Conservation (phyloP, 2,797 vertebrate genomes). For the Anguilla pacifica region DNA sequence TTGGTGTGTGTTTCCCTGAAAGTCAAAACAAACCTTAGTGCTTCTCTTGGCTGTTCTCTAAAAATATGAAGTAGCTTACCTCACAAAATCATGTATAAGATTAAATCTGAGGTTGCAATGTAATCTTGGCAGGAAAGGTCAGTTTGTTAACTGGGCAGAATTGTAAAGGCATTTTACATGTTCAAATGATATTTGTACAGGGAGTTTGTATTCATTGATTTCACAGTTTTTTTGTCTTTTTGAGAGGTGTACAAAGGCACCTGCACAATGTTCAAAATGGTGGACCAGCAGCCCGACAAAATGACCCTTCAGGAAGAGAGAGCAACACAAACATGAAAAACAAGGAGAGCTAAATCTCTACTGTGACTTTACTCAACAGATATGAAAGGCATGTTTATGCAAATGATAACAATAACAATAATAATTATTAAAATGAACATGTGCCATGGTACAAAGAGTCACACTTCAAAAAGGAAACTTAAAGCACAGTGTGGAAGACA, state of each 20-base stretch:
- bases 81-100: not conserved
- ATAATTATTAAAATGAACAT: slow-evolving; percentile 28
- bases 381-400: slow-evolving; percentile 18
- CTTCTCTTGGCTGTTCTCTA: not conserved
- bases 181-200: not conserved
- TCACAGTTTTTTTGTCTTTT: not conserved
- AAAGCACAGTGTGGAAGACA: slow-evolving; percentile 18
- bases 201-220: not conserved
- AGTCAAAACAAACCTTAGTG: not conserved
- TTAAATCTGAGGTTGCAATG: not conserved
- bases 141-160: not conserved
- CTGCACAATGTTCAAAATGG: not conserved
- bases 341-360: slow-evolving; percentile 23
- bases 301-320: not conserved
- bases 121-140: not conserved
- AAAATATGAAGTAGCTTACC: not conserved
- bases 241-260: not conserved
- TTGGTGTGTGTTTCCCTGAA: too few relatives aligned
- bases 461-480: slow-evolving; percentile 27
- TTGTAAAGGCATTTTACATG: not conserved
- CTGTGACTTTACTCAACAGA: slow-evolving; percentile 27
- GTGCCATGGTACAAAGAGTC: slow-evolving; percentile 30
- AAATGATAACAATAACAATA: slow-evolving; percentile 12
- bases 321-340: not conserved
- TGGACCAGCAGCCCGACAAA: not conserved